Evolutionary conservation across 1,140 invertebrate genomes (phyloP).

Genomic region (Hermetia illucens): DNA sequence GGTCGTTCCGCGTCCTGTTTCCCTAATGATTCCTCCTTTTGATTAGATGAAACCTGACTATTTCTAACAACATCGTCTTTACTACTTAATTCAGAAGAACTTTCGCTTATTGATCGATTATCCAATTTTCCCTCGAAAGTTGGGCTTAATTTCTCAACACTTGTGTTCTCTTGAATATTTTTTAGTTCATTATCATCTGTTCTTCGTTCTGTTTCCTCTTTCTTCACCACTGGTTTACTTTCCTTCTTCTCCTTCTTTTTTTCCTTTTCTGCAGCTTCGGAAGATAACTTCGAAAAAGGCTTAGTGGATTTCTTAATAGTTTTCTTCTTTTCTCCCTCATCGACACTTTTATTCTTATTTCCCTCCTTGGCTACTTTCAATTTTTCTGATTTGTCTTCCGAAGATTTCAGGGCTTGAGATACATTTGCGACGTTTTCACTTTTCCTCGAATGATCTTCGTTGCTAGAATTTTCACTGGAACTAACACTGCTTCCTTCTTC

Average conservation of each 20-base stretch:
- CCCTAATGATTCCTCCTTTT: too few relatives aligned
- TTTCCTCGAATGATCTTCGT: neutral
- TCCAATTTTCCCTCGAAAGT: too few relatives aligned
- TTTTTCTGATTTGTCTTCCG: neutral
- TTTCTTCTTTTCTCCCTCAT: neutral
- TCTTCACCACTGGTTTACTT: conserved; percentile 10
- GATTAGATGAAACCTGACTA: too few relatives aligned
- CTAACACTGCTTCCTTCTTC: too few relatives aligned
- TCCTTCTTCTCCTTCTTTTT: conserved; percentile 7
- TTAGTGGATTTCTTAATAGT: neutral
- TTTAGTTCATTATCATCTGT: conserved; percentile 20
- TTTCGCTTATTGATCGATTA: too few relatives aligned
- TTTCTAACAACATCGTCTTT: too few relatives aligned
- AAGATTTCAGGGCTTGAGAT: neutral
- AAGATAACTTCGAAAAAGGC: neutral
- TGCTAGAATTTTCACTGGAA: too few relatives aligned
- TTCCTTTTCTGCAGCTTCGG: conserved; percentile 2
- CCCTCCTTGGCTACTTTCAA: neutral
- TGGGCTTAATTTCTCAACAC: conserved; percentile 16
- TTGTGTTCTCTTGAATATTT: conserved; percentile 1
- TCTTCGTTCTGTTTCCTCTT: conserved; percentile 13
- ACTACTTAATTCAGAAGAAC: too few relatives aligned
- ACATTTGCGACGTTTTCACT: neutral
- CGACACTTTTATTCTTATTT: neutral
- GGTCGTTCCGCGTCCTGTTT: too few relatives aligned